Percentiles rank a stretch among this genome's conserved stretches.
These are phyloP conservation scores for Alectoris magna DNA, from an alignment of 2,797 vertebrate genomes.

Conservation along the genomic window DNA sequence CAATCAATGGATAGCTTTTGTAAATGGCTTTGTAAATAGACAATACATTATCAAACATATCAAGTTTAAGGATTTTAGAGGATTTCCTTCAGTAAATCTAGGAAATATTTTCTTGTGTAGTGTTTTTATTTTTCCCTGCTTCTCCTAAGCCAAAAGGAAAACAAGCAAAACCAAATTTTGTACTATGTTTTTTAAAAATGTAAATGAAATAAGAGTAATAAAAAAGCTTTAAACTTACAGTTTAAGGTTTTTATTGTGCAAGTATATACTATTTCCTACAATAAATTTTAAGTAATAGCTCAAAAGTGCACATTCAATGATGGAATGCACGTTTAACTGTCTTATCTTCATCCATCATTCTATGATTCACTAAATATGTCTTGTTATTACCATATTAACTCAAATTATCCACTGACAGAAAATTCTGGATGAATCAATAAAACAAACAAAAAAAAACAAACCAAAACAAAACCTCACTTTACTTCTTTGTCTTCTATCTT, in stretches of 20 bases:
- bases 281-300: background rate
- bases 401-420: background rate
- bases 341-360: background rate
- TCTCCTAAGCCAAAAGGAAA: background rate
- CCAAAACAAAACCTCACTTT: no score
- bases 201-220: background rate
- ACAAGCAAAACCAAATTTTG: background rate
- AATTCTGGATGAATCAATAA: background rate
- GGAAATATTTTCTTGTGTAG: background rate
- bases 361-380: background rate
- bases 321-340: background rate
- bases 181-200: background rate
- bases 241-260: background rate
- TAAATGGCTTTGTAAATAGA: background rate
- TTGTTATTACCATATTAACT: background rate
- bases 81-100: background rate
- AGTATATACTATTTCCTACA: background rate
- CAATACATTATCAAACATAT: background rate
- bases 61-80: background rate
- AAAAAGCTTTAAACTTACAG: accelerated
- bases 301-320: background rate
- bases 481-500: no score
- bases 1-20: background rate
- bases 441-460: no score
- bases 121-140: background rate